phyloP scores from a whole-genome alignment of 2,888 invertebrate genomes.

The Sarcophaga variegata region DNA sequence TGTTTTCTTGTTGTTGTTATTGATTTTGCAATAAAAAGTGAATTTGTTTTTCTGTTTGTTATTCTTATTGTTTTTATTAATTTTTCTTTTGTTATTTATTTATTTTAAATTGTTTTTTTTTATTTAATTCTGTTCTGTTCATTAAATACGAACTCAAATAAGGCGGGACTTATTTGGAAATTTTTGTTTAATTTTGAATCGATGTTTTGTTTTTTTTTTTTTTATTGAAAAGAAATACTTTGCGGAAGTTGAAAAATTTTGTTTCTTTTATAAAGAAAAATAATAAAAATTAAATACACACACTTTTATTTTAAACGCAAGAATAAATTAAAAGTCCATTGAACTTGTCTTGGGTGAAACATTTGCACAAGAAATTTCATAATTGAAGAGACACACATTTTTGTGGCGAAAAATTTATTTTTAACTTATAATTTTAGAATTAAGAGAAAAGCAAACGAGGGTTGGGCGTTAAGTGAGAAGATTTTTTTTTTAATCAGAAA shows the following conservation, averaged over 20 bases:
- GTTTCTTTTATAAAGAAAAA: slow-evolving; percentile 35
- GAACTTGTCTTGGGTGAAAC: slow-evolving; percentile 33
- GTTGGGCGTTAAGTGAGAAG: not conserved
- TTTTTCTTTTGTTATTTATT: not conserved
- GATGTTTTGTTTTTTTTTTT: not conserved
- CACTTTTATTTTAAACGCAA: slow-evolving; percentile 25
- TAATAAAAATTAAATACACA: slow-evolving; percentile 9
- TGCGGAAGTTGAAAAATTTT: slow-evolving; percentile 39
- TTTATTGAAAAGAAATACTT: slow-evolving; percentile 14
- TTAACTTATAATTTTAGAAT: slow-evolving; percentile 32
- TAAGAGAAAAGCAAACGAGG: not conserved
- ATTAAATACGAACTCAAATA: slow-evolving; percentile 34
- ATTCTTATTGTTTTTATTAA: not conserved
- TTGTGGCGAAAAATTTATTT: not conserved
- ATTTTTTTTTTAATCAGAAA: no score
- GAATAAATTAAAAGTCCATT: slow-evolving; percentile 39
- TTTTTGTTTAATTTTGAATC: slow-evolving; percentile 32
- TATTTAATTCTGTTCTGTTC: slow-evolving; percentile 36
- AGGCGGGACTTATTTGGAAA: slow-evolving; percentile 46
- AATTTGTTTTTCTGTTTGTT: not conserved
- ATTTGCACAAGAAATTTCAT: slow-evolving; percentile 13
- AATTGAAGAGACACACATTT: slow-evolving; percentile 34
- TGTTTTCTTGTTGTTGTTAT: not conserved
- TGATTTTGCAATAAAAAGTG: slow-evolving; percentile 33
- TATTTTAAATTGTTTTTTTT: not conserved